Evolutionary conservation across 2,797 vertebrate genomes (phyloP).

Genomic region (Oreochromis mossambicus): DNA sequence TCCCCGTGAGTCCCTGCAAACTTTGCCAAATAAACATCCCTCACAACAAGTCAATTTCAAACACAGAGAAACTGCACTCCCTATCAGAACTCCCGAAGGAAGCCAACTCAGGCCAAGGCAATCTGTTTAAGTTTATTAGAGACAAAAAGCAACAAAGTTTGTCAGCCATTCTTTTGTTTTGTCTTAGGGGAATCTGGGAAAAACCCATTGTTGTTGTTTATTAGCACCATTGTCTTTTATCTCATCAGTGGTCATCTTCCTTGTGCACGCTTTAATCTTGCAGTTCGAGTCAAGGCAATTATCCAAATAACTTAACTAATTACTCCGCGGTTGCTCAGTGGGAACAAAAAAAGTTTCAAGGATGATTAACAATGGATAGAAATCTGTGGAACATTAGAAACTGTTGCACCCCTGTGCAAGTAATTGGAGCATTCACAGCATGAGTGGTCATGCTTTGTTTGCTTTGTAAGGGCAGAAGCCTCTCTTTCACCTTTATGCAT

Average conservation of each 20-base stretch:
- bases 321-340: constrained; percentile 10
- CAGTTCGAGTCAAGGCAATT: constrained; percentile 51
- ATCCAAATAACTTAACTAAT: constrained; percentile 59
- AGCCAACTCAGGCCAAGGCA: constrained; percentile 3
- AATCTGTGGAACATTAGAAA: constrained; percentile 16
- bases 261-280: constrained; percentile 28
- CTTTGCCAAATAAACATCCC: constrained; percentile 2
- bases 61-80: constrained; percentile 14
- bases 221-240: constrained; percentile 43
- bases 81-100: constrained; percentile 18
- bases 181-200: background rate
- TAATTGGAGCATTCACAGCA: constrained; percentile 53
- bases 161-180: background rate
- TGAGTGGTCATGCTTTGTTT: constrained; percentile 15
- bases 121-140: constrained; percentile 58
- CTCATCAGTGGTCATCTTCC: constrained; percentile 58
- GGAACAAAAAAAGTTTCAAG: constrained; percentile 38
- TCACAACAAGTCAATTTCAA: constrained; percentile 43
- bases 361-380: constrained; percentile 51
- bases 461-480: background rate
- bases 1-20: background rate
- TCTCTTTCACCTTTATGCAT: background rate
- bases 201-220: constrained; percentile 32
- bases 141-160: constrained; percentile 23
- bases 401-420: constrained; percentile 21